Conservation (phyloP, 2,797 vertebrate genomes). For the Etheostoma perlongum region DNA sequence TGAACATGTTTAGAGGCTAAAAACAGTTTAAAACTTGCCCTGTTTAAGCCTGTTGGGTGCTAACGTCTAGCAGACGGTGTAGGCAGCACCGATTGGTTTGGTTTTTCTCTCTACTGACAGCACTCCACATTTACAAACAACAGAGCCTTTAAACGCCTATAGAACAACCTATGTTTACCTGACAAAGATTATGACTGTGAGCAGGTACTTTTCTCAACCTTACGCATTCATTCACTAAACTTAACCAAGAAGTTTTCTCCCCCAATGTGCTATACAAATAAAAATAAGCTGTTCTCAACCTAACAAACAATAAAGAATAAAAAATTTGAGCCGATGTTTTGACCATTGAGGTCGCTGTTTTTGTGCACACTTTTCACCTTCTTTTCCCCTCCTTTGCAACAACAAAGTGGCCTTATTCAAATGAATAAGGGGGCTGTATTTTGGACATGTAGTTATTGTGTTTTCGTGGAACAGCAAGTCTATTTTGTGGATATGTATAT, state of each 20-base stretch:
- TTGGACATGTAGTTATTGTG: not conserved
- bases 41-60: no score
- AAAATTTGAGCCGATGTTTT: no score
- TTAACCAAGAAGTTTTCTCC: not conserved
- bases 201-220: not conserved
- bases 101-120: no score
- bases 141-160: not conserved
- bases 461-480: constrained; percentile 6
- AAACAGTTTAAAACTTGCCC: no score
- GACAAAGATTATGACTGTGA: not conserved
- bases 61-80: no score
- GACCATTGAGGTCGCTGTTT: not conserved
- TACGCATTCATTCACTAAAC: not conserved
- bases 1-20: no score
- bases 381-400: not conserved
- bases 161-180: not conserved
- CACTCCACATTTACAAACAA: no score
- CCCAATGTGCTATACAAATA: no score
- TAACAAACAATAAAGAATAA: not conserved
- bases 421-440: not conserved
- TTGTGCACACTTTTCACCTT: not conserved
- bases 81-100: no score
- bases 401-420: not conserved
- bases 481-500: not conserved
- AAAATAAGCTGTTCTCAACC: not conserved